phyloP scores from a whole-genome alignment of 2,888 invertebrate species.

The Drosophila diplacantha region DNA sequence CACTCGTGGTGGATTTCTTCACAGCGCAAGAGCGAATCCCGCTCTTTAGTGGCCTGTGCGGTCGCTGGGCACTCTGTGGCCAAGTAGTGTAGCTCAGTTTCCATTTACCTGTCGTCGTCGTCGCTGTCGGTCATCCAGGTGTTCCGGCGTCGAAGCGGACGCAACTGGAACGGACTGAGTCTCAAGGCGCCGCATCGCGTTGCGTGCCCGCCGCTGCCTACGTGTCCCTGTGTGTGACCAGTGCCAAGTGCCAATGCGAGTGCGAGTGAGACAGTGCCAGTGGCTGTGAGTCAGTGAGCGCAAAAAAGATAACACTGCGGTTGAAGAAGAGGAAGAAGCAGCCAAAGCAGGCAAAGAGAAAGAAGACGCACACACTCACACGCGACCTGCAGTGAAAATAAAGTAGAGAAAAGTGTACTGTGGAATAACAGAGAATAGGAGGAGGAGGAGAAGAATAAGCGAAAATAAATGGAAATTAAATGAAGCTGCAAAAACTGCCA shows the following conservation, averaged over 20 bases:
- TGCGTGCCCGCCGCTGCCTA: constrained; percentile 51
- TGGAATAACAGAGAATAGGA: constrained; percentile 49
- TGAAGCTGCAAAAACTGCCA: constrained; percentile 57
- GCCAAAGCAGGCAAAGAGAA: constrained; percentile 66
- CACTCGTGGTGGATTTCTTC: constrained; percentile 16
- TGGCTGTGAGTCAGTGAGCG: constrained; percentile 48
- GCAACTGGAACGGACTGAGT: constrained; percentile 44
- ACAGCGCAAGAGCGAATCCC: constrained; percentile 5
- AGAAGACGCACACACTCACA: constrained; percentile 49
- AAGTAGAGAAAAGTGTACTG: constrained; percentile 60
- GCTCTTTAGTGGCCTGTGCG: constrained; percentile 5
- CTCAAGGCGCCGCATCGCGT: constrained; percentile 63
- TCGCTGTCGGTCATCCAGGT: constrained; percentile 56
- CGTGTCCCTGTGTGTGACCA: constrained; percentile 33
- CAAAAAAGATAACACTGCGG: constrained; percentile 58
- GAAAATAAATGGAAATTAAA: constrained; percentile 52
- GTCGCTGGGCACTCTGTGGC: constrained; percentile 8
- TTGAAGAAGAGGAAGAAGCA: constrained; percentile 18
- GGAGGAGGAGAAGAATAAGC: constrained; percentile 34
- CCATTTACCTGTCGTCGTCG: constrained; percentile 71
- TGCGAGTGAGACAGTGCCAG: constrained; percentile 37
- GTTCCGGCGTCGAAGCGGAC: constrained; percentile 57
- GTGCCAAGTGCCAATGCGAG: constrained; percentile 25
- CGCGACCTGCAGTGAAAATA: constrained; percentile 54
- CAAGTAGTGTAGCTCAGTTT: constrained; percentile 60